A percentile compares a stretch with the other conserved stretches of the same genome.
Evolutionary conservation across 2,797 vertebrate genomes (phyloP).

Genomic region (Takifugu ocellatus): DNA sequence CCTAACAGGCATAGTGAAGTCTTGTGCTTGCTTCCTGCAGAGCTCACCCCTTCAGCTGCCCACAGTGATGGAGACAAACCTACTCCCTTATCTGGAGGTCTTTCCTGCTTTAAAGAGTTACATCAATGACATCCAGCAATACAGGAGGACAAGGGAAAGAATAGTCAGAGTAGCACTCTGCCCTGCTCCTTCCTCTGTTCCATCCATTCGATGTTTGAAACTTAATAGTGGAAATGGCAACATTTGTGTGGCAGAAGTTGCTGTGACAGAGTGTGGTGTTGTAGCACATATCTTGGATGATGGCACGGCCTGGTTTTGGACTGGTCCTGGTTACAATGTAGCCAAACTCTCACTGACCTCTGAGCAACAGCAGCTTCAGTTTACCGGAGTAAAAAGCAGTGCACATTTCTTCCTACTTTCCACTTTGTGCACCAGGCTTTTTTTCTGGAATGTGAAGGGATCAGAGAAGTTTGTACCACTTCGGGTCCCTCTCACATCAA

Average conservation of each 20-base stretch:
- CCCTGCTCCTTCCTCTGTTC: constrained; percentile 58
- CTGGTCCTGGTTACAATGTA: constrained; percentile 24
- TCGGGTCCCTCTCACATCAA: constrained; percentile 22
- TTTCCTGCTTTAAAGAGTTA: constrained; percentile 63
- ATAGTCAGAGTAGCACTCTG: constrained; percentile 55
- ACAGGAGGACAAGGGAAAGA: constrained; percentile 37
- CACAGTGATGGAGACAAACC: constrained; percentile 65
- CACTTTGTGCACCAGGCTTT: constrained; percentile 58
- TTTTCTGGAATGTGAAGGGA: constrained; percentile 62
- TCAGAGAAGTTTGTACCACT: constrained; percentile 57
- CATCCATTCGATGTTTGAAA: constrained; percentile 33
- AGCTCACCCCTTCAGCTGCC: constrained; percentile 56
- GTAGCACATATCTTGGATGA: constrained; percentile 44
- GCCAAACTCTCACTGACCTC: constrained; percentile 44
- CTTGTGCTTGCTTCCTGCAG: constrained; percentile 60
- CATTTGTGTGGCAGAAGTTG: constrained; percentile 18
- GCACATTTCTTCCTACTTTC: constrained; percentile 60
- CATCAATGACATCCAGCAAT: constrained; percentile 44
- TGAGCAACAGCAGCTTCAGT: constrained; percentile 48
- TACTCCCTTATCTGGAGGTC: constrained; percentile 65
- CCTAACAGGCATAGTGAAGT: constrained; percentile 62
- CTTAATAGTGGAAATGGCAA: background rate
- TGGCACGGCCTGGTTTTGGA: constrained; percentile 72
- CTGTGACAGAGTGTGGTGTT: constrained; percentile 41
- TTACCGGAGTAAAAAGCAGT: constrained; percentile 60